Evolutionary conservation across 35 echinoderm and acorn worm species (phyloP), one percentile per base, ranked within the genome.

Genomic region (Heliocidaris erythrogramma): DNA sequence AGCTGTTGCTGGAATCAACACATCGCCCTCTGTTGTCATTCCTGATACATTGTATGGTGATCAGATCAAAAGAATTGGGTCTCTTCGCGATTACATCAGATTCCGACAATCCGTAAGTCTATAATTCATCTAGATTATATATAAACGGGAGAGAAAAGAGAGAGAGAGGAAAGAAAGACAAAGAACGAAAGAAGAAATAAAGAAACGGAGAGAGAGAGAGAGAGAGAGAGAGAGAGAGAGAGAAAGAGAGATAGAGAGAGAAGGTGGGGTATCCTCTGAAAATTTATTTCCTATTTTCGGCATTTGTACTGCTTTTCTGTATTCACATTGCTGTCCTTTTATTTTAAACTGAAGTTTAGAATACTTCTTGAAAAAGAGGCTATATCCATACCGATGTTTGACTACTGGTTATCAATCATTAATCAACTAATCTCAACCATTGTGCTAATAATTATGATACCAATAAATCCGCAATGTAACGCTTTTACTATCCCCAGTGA

Each of bases 1-100:
- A 78, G 65, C 65, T n/a, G 65, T 78, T 78, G 65, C 65, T 24
- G 65, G 65, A 78, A 78, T 78, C 65, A 78, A 78, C 65, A 78
- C 65, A n/a, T 78, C 65, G 18, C 65, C 65, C 65, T 78, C 65
- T 78, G 27, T 78, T 21, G 65, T 78, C 65, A 21, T 78, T n/a
- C 65, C 65, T 24, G 65, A 78, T 27, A 78, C 65, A 78, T 78
- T 78, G 21, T 78, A n/a, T 9, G 65, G 65, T 29, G 65, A n/a
- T 24, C 65, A 78, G 8, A 78, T 78, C 14, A 78, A 78, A 24
- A 78, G 65, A n/a, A 78, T 78, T 21, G 65, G 65, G 65, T 78
- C 65, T 78, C 65, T 78, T 78, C 65, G 21, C 5, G 65, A 78
- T 18, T 78, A 27, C 65, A 78, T 78, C 65, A 78, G 21, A 78